Evolutionary conservation across 2,797 vertebrate species (phyloP).

Genomic region (Pampus argenteus): DNA sequence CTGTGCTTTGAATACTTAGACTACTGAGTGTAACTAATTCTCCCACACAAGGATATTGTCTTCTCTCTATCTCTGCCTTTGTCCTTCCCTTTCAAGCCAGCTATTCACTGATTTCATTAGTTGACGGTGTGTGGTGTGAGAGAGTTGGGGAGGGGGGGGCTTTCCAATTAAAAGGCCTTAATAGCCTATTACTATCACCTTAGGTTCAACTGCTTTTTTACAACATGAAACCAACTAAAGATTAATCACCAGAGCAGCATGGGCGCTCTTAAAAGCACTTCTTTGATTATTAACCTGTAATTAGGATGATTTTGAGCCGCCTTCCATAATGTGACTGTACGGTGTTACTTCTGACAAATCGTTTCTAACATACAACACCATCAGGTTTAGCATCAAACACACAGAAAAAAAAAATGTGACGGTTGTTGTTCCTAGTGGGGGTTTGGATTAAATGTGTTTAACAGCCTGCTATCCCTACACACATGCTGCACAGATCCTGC

Average conservation of each 20-base stretch:
- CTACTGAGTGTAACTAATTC: conserved; percentile 90
- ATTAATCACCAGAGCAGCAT: conserved; percentile 47
- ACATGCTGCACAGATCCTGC: conserved; percentile 76
- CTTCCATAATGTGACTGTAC: neutral
- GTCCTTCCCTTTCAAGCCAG: conserved; percentile 77
- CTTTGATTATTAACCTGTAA: conserved; percentile 48
- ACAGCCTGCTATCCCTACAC: conserved; percentile 57
- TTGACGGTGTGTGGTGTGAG: conserved; percentile 70
- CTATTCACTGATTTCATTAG: conserved; percentile 84
- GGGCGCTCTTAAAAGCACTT: conserved; percentile 50
- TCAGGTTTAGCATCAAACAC: conserved; percentile 14
- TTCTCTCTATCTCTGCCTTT: conserved; percentile 80
- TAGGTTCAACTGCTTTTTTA: conserved; percentile 69
- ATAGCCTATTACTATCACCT: conserved; percentile 82
- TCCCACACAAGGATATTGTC: conserved; percentile 88
- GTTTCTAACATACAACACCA: neutral
- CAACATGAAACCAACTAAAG: conserved; percentile 60
- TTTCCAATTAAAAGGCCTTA: conserved; percentile 81
- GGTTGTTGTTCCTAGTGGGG: conserved; percentile 37
- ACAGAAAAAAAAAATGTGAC: conserved; percentile 36
- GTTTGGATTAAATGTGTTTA: conserved; percentile 62
- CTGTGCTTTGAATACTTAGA: conserved; percentile 84
- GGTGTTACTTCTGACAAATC: conserved; percentile 2
- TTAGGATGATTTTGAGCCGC: conserved; percentile 40
- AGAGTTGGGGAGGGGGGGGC: conserved; percentile 38